These are phyloP conservation scores for Steinernema hermaphroditum DNA, from an alignment of 2,888 invertebrate genomes.

Conservation along the genomic window DNA sequence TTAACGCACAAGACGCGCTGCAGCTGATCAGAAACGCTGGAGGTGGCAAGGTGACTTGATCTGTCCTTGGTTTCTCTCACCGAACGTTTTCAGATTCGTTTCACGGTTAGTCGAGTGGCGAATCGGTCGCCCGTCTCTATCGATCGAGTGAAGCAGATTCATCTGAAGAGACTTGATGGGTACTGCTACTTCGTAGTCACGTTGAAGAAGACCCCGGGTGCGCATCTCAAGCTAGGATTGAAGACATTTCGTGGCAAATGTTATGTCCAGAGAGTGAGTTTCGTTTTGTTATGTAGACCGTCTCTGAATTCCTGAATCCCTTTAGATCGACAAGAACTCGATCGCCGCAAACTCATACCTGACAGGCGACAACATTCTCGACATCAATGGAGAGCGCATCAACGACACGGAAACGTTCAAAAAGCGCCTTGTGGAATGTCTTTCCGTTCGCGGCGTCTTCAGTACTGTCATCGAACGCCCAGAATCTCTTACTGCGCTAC, in stretches of 20 bases:
- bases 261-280: background rate
- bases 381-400: constrained; percentile 33
- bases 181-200: constrained; percentile 5
- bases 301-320: too few relatives aligned
- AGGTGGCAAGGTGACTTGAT: background rate
- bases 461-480: constrained; percentile 34
- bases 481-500: constrained; percentile 19
- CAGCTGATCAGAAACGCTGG: background rate
- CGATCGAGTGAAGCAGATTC: background rate
- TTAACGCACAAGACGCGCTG: background rate
- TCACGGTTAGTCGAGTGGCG: background rate
- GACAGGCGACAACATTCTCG: constrained; percentile 33
- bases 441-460: constrained; percentile 8
- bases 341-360: constrained; percentile 20
- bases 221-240: background rate
- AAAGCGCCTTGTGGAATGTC: constrained; percentile 19
- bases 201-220: background rate
- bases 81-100: background rate
- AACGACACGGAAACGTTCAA: constrained; percentile 18
- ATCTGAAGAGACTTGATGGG: background rate
- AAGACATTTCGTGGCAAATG: constrained; percentile 13
- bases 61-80: background rate
- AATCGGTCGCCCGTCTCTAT: background rate
- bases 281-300: too few relatives aligned
- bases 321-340: background rate